Conservation (phyloP, 2,113 vertebrate species). For the Egretta garzetta region DNA sequence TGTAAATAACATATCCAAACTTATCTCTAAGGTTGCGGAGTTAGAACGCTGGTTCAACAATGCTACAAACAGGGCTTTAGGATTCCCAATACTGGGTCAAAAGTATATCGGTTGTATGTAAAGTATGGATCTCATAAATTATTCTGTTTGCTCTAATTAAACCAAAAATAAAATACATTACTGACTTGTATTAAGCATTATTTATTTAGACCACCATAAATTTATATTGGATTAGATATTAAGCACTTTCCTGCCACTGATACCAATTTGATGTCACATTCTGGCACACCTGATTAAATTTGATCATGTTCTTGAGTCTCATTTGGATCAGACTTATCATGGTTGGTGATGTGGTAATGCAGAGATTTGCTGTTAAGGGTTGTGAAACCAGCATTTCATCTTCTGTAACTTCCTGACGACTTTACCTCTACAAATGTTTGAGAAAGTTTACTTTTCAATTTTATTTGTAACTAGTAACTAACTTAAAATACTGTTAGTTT, state of each 20-base stretch:
- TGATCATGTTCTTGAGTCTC: neutral
- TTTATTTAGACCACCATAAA: neutral
- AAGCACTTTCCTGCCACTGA: neutral
- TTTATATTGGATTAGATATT: neutral
- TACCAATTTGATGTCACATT: neutral
- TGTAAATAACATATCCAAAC: neutral
- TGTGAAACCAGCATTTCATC: neutral
- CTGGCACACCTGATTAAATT: neutral
- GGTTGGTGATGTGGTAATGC: neutral
- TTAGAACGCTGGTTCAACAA: neutral
- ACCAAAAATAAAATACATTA: neutral
- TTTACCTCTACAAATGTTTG: neutral
- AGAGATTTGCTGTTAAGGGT: neutral
- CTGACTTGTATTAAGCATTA: neutral
- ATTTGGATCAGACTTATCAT: neutral
- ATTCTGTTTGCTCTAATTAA: neutral
- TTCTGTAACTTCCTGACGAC: neutral
- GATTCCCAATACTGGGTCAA: neutral
- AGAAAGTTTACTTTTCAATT: neutral
- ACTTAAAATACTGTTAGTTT: neutral
- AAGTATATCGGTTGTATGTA: neutral
- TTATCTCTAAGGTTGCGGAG: neutral
- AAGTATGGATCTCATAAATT: neutral
- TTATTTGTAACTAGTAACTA: neutral
- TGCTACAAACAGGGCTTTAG: neutral